Evolutionary conservation across 1,140 invertebrate genomes (phyloP).

Genomic region (Neodiprion virginianus): DNA sequence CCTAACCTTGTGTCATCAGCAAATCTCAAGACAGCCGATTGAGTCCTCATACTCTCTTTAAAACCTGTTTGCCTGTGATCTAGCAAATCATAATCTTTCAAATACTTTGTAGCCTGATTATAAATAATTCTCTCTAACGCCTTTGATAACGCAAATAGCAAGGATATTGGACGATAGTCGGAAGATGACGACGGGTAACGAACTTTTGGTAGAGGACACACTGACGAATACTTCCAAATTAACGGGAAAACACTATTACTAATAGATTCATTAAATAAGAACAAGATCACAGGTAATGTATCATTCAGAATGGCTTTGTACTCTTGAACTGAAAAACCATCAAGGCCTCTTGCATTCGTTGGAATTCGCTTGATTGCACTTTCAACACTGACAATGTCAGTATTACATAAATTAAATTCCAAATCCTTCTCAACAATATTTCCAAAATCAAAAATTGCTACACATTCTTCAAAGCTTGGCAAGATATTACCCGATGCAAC

Average conservation of each 20-base stretch:
- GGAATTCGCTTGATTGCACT: background rate
- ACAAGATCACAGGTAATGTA: background rate
- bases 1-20: background rate
- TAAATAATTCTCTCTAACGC: background rate
- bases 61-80: slow-evolving; percentile 22
- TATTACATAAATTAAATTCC: background rate
- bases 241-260: background rate
- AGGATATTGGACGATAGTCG: slow-evolving; percentile 3
- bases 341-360: background rate
- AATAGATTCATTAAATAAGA: background rate
- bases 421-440: background rate
- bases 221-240: background rate
- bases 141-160: background rate
- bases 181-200: background rate
- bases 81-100: slow-evolving; percentile 14
- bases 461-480: background rate
- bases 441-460: background rate
- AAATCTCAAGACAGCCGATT: slow-evolving; percentile 11
- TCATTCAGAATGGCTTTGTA: background rate
- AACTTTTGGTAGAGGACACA: background rate
- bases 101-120: background rate
- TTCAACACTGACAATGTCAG: background rate
- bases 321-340: background rate
- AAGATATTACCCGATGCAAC: background rate
- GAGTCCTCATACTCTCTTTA: slow-evolving; percentile 13